phyloP scores from a whole-genome alignment of 2,888 invertebrate species.

The Xestia rhomboidea region DNA sequence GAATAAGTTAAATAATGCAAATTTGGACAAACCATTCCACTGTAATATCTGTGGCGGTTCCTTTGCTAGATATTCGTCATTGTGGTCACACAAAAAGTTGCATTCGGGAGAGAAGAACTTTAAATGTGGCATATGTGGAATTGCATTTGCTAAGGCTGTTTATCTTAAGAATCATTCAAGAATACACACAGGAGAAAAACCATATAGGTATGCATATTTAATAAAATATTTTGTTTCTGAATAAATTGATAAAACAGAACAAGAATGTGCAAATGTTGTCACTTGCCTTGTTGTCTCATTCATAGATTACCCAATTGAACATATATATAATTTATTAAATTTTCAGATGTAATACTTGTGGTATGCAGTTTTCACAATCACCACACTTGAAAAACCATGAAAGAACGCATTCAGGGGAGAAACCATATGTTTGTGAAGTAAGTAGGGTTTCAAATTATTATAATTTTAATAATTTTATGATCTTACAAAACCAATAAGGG shows the following conservation, averaged over 20 bases:
- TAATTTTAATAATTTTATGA: not conserved
- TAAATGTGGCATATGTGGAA: constrained; percentile 96
- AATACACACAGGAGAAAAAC: constrained; percentile 94
- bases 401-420: constrained; percentile 96
- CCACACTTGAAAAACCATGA: constrained; percentile 97
- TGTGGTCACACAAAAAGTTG: constrained; percentile 97
- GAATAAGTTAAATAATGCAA: constrained; percentile 90
- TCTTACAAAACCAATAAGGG: not conserved
- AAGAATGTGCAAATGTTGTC: constrained; percentile 1
- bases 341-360: constrained; percentile 95
- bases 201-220: constrained; percentile 79
- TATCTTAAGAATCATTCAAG: constrained; percentile 97
- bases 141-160: constrained; percentile 97
- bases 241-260: not conserved
- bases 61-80: constrained; percentile 95
- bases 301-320: not conserved
- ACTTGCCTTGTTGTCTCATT: not conserved
- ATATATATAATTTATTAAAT: not conserved
- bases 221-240: not conserved
- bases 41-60: constrained; percentile 96
- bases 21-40: constrained; percentile 95
- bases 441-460: constrained; percentile 34
- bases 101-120: constrained; percentile 96
- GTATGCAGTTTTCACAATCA: constrained; percentile 97
- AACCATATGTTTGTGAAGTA: constrained; percentile 96